These are phyloP conservation scores for Ceratina australensis DNA, from an alignment of 1,140 invertebrate species.

Conservation along the genomic window DNA sequence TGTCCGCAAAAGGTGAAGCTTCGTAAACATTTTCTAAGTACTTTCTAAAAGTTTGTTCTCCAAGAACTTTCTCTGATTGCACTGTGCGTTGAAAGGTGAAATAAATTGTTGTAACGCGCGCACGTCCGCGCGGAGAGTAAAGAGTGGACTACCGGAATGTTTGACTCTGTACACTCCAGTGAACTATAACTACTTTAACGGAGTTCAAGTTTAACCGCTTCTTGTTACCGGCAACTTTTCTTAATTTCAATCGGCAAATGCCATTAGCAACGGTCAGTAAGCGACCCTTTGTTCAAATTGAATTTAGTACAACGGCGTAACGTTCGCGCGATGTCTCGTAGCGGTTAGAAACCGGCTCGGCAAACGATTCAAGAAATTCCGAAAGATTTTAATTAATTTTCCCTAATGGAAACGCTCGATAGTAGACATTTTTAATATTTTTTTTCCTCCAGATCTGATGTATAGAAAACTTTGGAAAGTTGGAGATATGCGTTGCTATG, in stretches of 20 bases:
- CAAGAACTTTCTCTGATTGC: constrained; percentile 23
- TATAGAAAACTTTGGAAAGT: too few species aligned
- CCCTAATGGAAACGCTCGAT: too few species aligned
- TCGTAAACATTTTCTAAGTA: not conserved
- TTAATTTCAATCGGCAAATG: not conserved
- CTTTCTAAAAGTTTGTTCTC: constrained; percentile 21
- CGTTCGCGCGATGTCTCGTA: not conserved
- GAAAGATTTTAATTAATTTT: constrained; percentile 18
- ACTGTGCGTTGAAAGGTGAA: not conserved
- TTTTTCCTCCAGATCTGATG: too few species aligned
- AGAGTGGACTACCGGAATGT: not conserved
- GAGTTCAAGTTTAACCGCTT: too few species aligned
- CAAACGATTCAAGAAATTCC: not conserved
- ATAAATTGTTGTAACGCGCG: constrained; percentile 2
- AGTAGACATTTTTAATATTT: too few species aligned
- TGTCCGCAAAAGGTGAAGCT: not conserved
- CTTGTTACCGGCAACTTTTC: too few species aligned
- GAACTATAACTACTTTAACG: too few species aligned
- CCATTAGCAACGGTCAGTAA: too few species aligned
- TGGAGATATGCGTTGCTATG: too few species aligned
- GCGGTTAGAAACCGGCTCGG: not conserved
- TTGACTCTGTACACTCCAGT: not conserved
- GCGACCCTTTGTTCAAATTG: too few species aligned
- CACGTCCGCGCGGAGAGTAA: not conserved
- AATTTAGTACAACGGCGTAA: too few species aligned